A percentile compares a stretch with the other conserved stretches of the same genome.
Evolutionary conservation across 2,113 vertebrate species (phyloP).

Genomic region (Xyrauchen texanus): DNA sequence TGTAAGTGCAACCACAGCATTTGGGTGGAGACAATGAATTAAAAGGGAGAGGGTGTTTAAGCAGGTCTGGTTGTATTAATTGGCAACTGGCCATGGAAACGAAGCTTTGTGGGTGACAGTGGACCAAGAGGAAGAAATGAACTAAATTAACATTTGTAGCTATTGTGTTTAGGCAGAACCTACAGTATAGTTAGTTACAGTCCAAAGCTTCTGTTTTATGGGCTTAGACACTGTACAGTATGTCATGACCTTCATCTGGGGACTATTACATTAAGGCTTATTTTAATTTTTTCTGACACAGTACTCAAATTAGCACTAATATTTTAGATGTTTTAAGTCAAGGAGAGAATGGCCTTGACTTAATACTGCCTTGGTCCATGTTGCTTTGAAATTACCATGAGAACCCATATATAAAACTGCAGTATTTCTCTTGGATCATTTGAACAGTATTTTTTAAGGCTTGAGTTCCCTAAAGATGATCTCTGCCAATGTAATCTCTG

Average conservation of each 20-base stretch:
- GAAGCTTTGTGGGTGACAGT: constrained; percentile 4
- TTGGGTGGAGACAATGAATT: background rate
- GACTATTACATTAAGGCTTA: background rate
- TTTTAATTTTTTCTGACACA: background rate
- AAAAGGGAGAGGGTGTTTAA: background rate
- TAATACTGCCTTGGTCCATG: too few relatives aligned
- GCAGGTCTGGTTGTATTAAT: background rate
- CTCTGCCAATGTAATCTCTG: background rate
- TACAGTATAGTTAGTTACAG: background rate
- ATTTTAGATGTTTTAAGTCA: background rate
- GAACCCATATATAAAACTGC: background rate
- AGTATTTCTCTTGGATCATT: background rate
- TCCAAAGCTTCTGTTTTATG: background rate
- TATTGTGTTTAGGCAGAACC: background rate
- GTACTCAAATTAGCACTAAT: background rate
- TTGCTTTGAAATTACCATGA: background rate
- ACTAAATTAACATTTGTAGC: background rate
- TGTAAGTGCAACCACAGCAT: background rate
- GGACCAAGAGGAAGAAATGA: constrained; percentile 6
- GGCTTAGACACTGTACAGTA: background rate
- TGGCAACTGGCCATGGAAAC: background rate
- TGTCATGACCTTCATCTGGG: background rate
- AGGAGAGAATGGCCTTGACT: background rate
- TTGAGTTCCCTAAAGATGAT: too few relatives aligned
- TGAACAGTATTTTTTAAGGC: background rate